These are phyloP conservation scores for Spizaetus ornatus DNA, from an alignment of 2,113 vertebrate genomes.

Conservation along the genomic window DNA sequence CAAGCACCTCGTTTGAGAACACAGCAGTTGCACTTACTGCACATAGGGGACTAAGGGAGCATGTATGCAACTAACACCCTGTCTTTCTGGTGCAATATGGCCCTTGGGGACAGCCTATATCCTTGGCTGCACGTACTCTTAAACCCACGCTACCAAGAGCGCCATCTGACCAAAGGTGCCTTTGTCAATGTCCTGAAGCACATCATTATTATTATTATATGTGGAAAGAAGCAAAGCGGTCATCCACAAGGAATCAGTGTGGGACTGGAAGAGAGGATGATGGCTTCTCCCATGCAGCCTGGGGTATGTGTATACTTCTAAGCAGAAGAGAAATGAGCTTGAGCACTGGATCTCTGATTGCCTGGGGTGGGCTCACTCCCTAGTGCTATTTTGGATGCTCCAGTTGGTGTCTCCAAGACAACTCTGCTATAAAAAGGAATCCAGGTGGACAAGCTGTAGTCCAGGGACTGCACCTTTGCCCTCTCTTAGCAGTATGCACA, in stretches of 20 bases:
- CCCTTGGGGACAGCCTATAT: neutral
- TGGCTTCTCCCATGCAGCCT: neutral
- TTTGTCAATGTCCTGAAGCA: neutral
- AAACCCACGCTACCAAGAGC: rapidly evolving
- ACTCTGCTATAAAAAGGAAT: neutral
- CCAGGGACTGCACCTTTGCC: neutral
- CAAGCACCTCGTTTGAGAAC: neutral
- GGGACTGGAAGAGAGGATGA: neutral
- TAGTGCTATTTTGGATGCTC: neutral
- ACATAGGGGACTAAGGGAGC: no score
- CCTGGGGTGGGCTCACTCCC: neutral
- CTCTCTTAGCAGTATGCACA: neutral
- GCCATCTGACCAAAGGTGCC: neutral
- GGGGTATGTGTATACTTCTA: neutral
- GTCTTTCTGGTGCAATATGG: neutral
- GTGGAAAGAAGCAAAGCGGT: neutral
- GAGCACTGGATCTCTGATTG: neutral
- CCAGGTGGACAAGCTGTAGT: neutral
- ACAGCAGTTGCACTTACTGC: neutral
- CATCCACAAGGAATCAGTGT: neutral
- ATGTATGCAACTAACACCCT: neutral
- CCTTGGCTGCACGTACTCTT: neutral
- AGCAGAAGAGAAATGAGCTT: neutral
- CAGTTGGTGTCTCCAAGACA: neutral
- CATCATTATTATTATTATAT: neutral